These are phyloP conservation scores for Solenodon paradoxus DNA, from an alignment of 2,113 vertebrate genomes.

Conservation along the genomic window DNA sequence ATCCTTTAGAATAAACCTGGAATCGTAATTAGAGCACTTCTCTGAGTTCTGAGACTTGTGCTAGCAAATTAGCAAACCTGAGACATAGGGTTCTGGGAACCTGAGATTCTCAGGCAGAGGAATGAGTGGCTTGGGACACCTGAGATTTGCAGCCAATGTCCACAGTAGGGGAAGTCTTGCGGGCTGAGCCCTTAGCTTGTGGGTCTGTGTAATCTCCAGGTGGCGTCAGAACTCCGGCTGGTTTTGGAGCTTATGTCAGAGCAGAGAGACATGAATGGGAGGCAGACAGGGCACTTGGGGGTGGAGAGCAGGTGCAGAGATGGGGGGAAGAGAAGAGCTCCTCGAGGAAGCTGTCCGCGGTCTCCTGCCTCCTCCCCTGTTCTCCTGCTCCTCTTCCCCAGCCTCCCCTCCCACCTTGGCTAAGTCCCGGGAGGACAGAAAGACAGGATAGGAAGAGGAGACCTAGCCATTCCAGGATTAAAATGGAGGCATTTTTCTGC, in stretches of 20 bases:
- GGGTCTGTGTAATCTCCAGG: no score
- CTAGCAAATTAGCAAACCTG: not conserved
- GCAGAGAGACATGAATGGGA: rapidly evolving
- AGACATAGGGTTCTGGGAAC: not conserved
- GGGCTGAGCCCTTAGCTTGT: not conserved
- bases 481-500: not conserved
- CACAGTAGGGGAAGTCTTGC: not conserved
- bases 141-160: not conserved
- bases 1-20: not conserved
- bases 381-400: not conserved
- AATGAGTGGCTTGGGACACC: not conserved
- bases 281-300: not conserved
- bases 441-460: not conserved
- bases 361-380: no score
- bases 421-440: not conserved
- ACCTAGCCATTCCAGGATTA: not conserved
- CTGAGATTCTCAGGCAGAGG: not conserved
- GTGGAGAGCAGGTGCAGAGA: rapidly evolving
- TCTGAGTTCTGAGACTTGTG: not conserved
- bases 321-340: not conserved
- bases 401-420: not conserved
- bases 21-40: not conserved
- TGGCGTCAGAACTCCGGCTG: not conserved
- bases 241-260: not conserved
- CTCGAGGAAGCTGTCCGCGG: not conserved